These are phyloP conservation scores for Oppia nitens DNA, from an alignment of 1,140 invertebrate genomes.

Conservation along the genomic window DNA sequence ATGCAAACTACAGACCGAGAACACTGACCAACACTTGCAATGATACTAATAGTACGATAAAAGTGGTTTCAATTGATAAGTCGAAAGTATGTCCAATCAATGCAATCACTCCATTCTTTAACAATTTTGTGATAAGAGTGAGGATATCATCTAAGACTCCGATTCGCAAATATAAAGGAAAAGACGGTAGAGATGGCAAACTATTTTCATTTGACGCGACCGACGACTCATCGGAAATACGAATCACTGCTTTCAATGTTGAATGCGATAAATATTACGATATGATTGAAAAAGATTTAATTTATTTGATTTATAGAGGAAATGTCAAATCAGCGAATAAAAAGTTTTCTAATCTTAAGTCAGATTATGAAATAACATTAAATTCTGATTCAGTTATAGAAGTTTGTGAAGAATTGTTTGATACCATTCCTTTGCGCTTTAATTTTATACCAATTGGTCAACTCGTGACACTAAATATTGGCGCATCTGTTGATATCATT, in stretches of 20 bases:
- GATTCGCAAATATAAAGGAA: slow-evolving; percentile 54
- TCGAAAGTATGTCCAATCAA: slow-evolving; percentile 11
- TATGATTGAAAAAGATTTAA: slow-evolving; percentile 56
- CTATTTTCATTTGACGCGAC: slow-evolving; percentile 80
- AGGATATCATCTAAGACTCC: not conserved
- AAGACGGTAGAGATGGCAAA: slow-evolving; percentile 79
- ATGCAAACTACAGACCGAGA: no score
- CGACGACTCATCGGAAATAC: slow-evolving; percentile 86
- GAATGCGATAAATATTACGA: slow-evolving; percentile 77
- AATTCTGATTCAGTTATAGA: slow-evolving; percentile 56
- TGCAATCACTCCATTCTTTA: slow-evolving; percentile 12
- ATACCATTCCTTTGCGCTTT: slow-evolving; percentile 44
- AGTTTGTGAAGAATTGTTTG: slow-evolving; percentile 36
- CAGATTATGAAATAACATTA: slow-evolving; percentile 92
- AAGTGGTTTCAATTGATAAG: not conserved
- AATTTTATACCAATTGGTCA: slow-evolving; percentile 60
- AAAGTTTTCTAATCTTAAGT: slow-evolving; percentile 40
- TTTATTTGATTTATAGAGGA: slow-evolving; percentile 20
- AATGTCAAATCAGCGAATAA: slow-evolving; percentile 14
- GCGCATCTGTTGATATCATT: slow-evolving; percentile 54
- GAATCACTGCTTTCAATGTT: slow-evolving; percentile 82
- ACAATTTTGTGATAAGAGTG: slow-evolving; percentile 9
- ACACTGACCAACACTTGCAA: no score
- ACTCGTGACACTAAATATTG: slow-evolving; percentile 39
- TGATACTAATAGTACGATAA: no score